Evolutionary conservation across 2,113 vertebrate species (phyloP).

Genomic region (Potamarius usumacintae): DNA sequence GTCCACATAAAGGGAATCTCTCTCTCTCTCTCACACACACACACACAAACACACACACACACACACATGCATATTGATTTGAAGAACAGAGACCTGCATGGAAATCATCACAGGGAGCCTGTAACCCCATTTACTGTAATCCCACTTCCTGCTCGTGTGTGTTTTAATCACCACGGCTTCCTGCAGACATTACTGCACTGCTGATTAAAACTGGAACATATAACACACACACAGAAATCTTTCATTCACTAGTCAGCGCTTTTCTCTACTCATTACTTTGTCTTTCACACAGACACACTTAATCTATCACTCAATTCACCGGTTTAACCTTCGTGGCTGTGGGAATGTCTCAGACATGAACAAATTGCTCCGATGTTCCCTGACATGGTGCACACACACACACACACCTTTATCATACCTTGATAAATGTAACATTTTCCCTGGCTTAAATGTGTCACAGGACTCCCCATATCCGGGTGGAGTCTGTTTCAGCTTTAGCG

Average conservation of each 20-base stretch:
- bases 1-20: background rate
- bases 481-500: constrained; percentile 11
- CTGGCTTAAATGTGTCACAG: constrained; percentile 24
- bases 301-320: background rate
- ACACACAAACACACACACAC: background rate
- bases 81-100: background rate
- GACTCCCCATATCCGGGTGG: background rate
- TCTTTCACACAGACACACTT: background rate
- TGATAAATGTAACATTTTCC: constrained; percentile 24
- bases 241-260: constrained; percentile 12
- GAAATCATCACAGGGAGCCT: constrained; percentile 14
- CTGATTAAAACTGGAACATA: constrained; percentile 36
- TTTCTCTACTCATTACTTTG: background rate
- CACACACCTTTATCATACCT: background rate
- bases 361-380: constrained; percentile 9
- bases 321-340: background rate
- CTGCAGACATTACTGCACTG: background rate
- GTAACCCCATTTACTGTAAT: constrained; percentile 15
- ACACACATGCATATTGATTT: background rate
- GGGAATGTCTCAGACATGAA: constrained; percentile 8
- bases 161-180: constrained; percentile 23
- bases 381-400: background rate
- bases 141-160: background rate
- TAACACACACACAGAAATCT: background rate
- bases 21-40: background rate